Evolutionary conservation across 2,797 vertebrate genomes (phyloP), one percentile per base, ranked within the genome.

Genomic region (Delichon dasypus): DNA sequence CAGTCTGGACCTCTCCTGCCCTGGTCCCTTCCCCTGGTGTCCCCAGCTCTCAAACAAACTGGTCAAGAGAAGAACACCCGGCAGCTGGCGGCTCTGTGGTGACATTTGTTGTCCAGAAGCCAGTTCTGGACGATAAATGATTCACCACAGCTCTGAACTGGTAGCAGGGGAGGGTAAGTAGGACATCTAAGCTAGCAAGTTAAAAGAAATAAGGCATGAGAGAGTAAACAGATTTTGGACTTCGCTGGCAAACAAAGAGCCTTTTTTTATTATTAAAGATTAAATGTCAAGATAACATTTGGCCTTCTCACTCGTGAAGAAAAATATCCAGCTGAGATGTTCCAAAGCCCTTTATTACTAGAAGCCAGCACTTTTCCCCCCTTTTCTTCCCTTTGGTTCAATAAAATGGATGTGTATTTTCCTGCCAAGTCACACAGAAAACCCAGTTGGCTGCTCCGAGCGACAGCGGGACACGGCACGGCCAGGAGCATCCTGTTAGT

Each of bases 231-330:
- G 77, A 90, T 95, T 96, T 94, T 88, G 87, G 90, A 96, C 90
- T 84, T 82, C 10, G 21, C 78, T 68, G 88, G 97, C 93, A 94
- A 97, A 97, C 94, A 96, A 95, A 96, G 84, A 18, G 30, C 95
- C 83, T 96, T 96, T 87, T 94, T 89, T 97, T 95, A 93, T 96
- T 97, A 97, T 34, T 95, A 96, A 97, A 97, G 96, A 97, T 96
- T 95, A 97, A 98, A 96, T 93, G 92, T 96, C 95, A 93, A 93
- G 96, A 96, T 97, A 98, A 96, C 97, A 96, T 96, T 97, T 95
- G 96, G 90, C 92, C 85, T 96, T 95, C 95, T 97, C 88, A 68
- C 92, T 95, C 78, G 73, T 7, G 45, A 85, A 97, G 95, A 95
- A 96, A 96, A 97, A 95, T 76, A 96, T 70, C 96, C 96, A 97